These are phyloP conservation scores for Heliconius congener DNA, from an alignment of 1,140 invertebrate species.

Conservation along the genomic window DNA sequence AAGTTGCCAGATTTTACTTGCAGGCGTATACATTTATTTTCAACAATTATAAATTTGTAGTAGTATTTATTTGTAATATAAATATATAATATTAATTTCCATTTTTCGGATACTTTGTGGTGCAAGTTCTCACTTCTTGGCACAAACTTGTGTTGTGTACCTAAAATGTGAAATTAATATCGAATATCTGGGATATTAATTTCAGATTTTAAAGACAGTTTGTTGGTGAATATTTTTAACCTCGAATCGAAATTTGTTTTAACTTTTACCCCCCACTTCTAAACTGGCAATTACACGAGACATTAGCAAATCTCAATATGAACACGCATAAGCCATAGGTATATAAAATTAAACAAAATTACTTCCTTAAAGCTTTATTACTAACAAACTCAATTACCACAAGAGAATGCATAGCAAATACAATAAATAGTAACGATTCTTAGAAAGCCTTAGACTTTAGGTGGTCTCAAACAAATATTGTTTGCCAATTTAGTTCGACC, in stretches of 20 bases:
- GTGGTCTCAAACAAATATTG: slow-evolving; percentile 74
- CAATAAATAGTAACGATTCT: slow-evolving; percentile 47
- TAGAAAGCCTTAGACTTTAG: slow-evolving; percentile 55
- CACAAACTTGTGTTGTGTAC: too few relatives aligned
- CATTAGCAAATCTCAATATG: neutral
- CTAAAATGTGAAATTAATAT: too few relatives aligned
- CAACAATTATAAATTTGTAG: too few relatives aligned
- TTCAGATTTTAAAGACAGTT: too few relatives aligned
- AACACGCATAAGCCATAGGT: neutral
- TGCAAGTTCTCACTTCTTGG: too few relatives aligned
- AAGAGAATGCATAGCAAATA: slow-evolving; percentile 49
- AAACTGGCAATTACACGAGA: neutral
- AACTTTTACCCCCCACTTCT: neutral
- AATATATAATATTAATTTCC: too few relatives aligned
- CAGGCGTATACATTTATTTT: too few relatives aligned
- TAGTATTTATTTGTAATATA: too few relatives aligned
- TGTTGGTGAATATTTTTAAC: too few relatives aligned
- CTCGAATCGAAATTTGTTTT: neutral
- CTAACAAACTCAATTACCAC: slow-evolving; percentile 31
- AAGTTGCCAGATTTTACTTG: too few relatives aligned
- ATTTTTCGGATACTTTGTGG: too few relatives aligned
- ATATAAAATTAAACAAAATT: slow-evolving; percentile 34
- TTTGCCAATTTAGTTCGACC: slow-evolving; percentile 69
- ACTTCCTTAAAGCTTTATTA: slow-evolving; percentile 36
- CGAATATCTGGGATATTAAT: too few relatives aligned